Percentiles rank a stretch among this genome's conserved stretches.
Conservation (phyloP, 2,888 invertebrate genomes). For the Conistra vaccinii region DNA sequence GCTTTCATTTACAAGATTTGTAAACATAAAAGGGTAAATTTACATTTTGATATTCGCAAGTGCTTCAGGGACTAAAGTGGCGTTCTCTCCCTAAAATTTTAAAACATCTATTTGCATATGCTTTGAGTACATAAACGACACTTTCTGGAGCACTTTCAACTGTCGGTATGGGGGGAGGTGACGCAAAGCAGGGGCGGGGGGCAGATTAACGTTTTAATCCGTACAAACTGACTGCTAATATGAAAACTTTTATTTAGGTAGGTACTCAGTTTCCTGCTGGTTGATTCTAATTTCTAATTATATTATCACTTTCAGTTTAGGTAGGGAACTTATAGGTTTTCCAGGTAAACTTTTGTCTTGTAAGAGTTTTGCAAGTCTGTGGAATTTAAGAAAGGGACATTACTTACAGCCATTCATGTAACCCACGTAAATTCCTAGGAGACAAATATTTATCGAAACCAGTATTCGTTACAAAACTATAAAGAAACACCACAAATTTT, state of each 20-base stretch:
- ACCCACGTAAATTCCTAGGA: neutral
- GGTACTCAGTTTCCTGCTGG: neutral
- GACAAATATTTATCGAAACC: neutral
- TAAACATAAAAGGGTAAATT: slow-evolving; percentile 90
- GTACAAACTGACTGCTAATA: slow-evolving; percentile 52
- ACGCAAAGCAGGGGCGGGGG: slow-evolving; percentile 59
- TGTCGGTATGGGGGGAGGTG: slow-evolving; percentile 61
- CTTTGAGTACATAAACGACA: slow-evolving; percentile 91
- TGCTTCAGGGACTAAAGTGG: slow-evolving; percentile 89
- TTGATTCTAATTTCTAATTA: neutral
- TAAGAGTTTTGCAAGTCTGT: neutral
- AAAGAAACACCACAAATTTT: slow-evolving; percentile 8
- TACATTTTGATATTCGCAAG: slow-evolving; percentile 90
- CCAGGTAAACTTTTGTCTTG: neutral
- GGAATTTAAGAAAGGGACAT: neutral
- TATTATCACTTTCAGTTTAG: neutral
- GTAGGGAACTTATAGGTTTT: neutral
- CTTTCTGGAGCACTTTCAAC: slow-evolving; percentile 88
- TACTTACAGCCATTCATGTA: neutral
- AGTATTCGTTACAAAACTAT: neutral
- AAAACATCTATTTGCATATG: slow-evolving; percentile 91
- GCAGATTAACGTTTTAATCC: slow-evolving; percentile 63
- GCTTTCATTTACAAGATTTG: slow-evolving; percentile 90
- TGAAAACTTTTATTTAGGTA: slow-evolving; percentile 3
- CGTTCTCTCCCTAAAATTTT: slow-evolving; percentile 90